Evolutionary conservation across 2,888 invertebrate genomes (phyloP), one percentile per base, ranked within the genome.

Genomic region (Rhodophaea formosa): DNA sequence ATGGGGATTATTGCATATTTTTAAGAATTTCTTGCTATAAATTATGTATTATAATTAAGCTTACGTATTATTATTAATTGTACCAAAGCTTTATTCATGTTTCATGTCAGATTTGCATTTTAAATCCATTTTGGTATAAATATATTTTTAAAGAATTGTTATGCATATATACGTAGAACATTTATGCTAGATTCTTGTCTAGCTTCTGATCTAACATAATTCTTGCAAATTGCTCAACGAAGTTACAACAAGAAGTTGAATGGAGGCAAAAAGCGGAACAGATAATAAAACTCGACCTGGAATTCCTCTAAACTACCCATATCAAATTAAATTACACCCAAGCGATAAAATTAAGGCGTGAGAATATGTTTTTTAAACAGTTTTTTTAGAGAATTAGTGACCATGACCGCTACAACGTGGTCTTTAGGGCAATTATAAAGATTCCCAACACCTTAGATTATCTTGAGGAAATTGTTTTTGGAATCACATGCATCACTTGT

Each of bases 281-380:
- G 62, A 68, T n/a, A 47, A 74, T 74, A 74, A 77, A 69, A 70
- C 62, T 63, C 62, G 63, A 73, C 65, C 69, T 66, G 63, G 74
- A 79, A 79, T 75, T 75, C 77, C 67, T 73, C 58, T 58, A 76
- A 77, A 81, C 74, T 64, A 71, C 71, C 82, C 80, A 77, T 71
- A 74, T 80, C 85, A 79, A 81, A 84, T 81, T 78, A 84, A 83
- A 84, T 86, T 80, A 82, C 72, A 82, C 75, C 75, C 80, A 77
- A 76, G 72, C 73, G 66, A 74, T 82, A 77, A 69, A 83, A 84
- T 81, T 78, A 77, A 72, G 76, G 79, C 83, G 84, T 86, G 86
- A 75, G 86, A 87, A 81, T 66, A 58, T 35, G 23, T 62, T 69
- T 77, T 74, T 76, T 53, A 58, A 56, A 54, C 42, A 57, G 53